Conservation (phyloP, 2,888 invertebrate genomes). For the Tachina grossa region DNA sequence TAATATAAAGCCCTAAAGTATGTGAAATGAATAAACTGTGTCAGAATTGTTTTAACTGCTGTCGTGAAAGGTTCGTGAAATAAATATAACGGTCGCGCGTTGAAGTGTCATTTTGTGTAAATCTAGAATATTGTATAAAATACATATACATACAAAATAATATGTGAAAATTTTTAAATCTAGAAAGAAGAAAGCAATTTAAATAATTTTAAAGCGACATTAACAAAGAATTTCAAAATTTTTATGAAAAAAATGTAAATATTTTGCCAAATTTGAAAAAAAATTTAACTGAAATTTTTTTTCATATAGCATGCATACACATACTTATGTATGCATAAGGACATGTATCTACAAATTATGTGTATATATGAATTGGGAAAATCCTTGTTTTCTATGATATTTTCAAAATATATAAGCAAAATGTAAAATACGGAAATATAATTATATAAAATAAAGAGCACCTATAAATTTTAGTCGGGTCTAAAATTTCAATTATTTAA, state of each 20-base stretch:
- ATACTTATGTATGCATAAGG: constrained; percentile 27
- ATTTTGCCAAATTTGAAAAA: constrained; percentile 9
- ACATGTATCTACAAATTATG: constrained; percentile 9
- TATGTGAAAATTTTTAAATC: constrained; percentile 65
- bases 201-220: constrained; percentile 44
- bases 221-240: constrained; percentile 50
- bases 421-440: background rate
- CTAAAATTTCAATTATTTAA: constrained; percentile 42
- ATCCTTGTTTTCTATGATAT: constrained; percentile 2
- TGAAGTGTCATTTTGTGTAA: constrained; percentile 77
- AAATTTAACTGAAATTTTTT: background rate
- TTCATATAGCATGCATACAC: background rate
- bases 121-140: constrained; percentile 71
- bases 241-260: constrained; percentile 59
- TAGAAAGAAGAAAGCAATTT: constrained; percentile 56
- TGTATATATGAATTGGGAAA: constrained; percentile 48
- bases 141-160: constrained; percentile 71
- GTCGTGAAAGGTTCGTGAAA: constrained; percentile 82
- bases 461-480: constrained; percentile 36
- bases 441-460: constrained; percentile 40
- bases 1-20: constrained; percentile 70
- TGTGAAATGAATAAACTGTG: constrained; percentile 67
- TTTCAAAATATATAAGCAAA: constrained; percentile 2
- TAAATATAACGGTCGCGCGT: constrained; percentile 77
- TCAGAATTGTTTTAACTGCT: constrained; percentile 83